phyloP scores from a whole-genome alignment of 2,113 vertebrate species.

The Meriones unguiculatus region DNA sequence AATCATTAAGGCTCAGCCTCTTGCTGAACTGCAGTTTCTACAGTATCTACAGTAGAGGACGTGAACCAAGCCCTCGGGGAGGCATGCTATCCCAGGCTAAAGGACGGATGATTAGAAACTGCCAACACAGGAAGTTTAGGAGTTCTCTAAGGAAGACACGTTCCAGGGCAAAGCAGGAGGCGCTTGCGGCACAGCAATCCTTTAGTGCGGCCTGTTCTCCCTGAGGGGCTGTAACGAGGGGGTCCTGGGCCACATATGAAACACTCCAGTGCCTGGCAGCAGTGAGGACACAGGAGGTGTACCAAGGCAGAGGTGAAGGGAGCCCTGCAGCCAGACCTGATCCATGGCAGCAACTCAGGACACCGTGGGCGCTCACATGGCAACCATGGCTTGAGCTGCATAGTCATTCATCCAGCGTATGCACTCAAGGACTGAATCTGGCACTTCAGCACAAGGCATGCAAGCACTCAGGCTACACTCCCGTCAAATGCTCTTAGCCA shows the following conservation, averaged over 20 bases:
- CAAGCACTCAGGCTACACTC: background rate
- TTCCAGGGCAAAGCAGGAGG: background rate
- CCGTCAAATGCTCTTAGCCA: slow-evolving; percentile 8
- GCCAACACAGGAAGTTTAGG: background rate
- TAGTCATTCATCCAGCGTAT: background rate
- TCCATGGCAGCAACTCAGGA: background rate
- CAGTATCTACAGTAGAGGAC: background rate
- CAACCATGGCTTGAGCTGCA: background rate
- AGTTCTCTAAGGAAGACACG: background rate
- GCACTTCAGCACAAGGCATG: background rate
- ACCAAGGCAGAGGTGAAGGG: background rate
- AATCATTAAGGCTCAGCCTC: background rate
- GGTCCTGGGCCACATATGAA: background rate
- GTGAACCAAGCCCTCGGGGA: background rate
- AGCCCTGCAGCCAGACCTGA: background rate
- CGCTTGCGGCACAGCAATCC: background rate
- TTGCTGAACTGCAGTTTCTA: background rate
- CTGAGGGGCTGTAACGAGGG: fast-evolving
- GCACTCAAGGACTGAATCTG: too few species aligned
- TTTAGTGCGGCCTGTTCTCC: background rate
- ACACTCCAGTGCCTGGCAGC: background rate
- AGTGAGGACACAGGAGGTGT: background rate
- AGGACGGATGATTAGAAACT: background rate
- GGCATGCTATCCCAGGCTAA: too few species aligned
- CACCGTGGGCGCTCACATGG: background rate